Base-by-base conservation (phyloP, 2,888 invertebrate genomes). In the Dioctria linearis region DNA sequence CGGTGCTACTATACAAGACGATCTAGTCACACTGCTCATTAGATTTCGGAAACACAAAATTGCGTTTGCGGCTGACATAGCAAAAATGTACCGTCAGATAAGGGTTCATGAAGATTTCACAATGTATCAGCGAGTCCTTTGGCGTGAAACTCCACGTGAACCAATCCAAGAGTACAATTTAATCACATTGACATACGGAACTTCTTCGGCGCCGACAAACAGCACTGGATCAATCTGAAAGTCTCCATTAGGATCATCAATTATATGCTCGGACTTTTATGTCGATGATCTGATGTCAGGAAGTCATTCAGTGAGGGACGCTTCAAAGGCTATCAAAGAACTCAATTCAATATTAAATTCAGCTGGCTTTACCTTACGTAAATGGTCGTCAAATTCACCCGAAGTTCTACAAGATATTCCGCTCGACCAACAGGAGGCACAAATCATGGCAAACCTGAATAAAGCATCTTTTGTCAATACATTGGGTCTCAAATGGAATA, bases 361-460 rank as follows among this genome's bases (percentile, higher is more conserved):
- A 25, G 25, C 25, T 25, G 25, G 25, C 25, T 25, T 67, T 4
- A 67, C 8, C 40, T 67, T 11, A 25, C 42, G 40, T n/a, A 67
- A 67, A 67, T 67, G 67, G 67, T 40, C 67, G 9, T 43, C 67
- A 67, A 67, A 46, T 46, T 67, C 67, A 43, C 4, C 43, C n/a
- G 11, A 67, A 43, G n/a, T 67, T 3, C 13, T 43, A 40, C 13
- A 43, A 46, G n/a, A 67, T 5, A 43, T 43, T 8, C 39, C 66
- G 8, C 25, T 42, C 4, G 66, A 66, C 3, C 37, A 1, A 42
- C 25, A 4, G 25, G 25, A 25, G 25, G 2, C 25, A 25, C 1
- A 25, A 25, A 25, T 25, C 25, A 25, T 25, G 25, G 3, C 8
- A 40, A 4, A 37, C 4, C 11, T 66, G 4, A 42, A 66, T 2